Percentiles rank a stretch among this genome's conserved stretches.
These are phyloP conservation scores for Artemia sp. DNA, from an alignment of 2,888 invertebrate species.

Conservation along the genomic window DNA sequence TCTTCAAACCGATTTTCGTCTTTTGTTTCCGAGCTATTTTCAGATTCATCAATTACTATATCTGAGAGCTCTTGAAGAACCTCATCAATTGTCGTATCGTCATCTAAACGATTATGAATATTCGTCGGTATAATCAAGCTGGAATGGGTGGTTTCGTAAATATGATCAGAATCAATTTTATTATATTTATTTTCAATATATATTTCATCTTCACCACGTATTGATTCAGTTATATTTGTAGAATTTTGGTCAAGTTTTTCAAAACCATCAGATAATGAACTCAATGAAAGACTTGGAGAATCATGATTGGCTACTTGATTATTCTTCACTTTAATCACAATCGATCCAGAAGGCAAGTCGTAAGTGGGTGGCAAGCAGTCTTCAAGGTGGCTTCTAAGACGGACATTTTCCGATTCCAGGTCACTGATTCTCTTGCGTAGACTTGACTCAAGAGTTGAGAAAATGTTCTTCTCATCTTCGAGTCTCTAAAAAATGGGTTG, in stretches of 20 bases:
- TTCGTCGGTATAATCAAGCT: conserved; percentile 3
- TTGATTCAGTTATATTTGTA: neutral
- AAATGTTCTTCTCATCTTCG: conserved; percentile 7
- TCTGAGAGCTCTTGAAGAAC: conserved; percentile 8
- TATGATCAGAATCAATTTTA: neutral
- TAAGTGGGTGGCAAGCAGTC: neutral
- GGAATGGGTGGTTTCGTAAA: conserved; percentile 10
- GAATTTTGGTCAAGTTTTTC: neutral
- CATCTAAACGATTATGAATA: neutral
- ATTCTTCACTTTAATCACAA: neutral
- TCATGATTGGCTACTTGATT: neutral
- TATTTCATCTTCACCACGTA: conserved; percentile 5
- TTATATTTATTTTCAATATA: neutral
- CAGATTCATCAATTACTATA: neutral
- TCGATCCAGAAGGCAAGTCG: neutral
- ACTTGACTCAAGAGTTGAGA: conserved; percentile 11
- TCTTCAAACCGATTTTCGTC: neutral
- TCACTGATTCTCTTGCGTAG: neutral
- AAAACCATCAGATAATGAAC: conserved; percentile 14
- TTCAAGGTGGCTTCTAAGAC: neutral
- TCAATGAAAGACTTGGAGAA: neutral
- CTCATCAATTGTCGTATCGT: neutral
- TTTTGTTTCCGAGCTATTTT: neutral
- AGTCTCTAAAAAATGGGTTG: neutral
- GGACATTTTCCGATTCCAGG: neutral